phyloP scores from a whole-genome alignment of 2,113 vertebrate genomes.

The Trematomus loennbergii region DNA sequence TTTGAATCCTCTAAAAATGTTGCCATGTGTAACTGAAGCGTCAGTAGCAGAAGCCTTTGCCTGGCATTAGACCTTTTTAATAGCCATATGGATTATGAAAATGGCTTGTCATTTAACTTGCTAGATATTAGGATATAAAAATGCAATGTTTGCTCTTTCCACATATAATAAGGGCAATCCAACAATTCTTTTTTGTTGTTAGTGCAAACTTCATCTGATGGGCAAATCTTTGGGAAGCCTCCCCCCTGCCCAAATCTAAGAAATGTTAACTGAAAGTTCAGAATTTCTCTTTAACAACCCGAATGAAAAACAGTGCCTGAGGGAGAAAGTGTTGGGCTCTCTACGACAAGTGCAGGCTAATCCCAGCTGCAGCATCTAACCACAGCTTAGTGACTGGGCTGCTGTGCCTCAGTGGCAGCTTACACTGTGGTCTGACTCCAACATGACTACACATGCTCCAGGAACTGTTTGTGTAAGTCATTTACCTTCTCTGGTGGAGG shows the following conservation, averaged over 20 bases:
- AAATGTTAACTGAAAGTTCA: background rate
- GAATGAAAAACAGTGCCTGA: conserved; percentile 7
- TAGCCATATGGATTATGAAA: background rate
- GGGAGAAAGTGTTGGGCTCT: conserved; percentile 45
- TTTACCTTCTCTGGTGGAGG: conserved; percentile 83
- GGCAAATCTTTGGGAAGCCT: too few relatives aligned
- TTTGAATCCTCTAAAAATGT: background rate
- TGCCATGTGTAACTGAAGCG: background rate
- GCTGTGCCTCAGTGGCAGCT: conserved; percentile 34
- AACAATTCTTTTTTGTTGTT: background rate
- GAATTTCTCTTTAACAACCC: background rate
- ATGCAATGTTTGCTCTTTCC: background rate
- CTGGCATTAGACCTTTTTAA: background rate
- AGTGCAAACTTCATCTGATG: background rate
- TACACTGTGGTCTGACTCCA: conserved; percentile 9
- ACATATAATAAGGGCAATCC: background rate
- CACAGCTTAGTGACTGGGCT: conserved; percentile 40
- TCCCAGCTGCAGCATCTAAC: conserved; percentile 45
- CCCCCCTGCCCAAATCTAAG: background rate
- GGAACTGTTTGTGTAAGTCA: conserved; percentile 4
- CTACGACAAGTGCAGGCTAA: conserved; percentile 52
- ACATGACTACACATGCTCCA: conserved; percentile 22
- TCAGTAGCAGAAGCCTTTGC: background rate
- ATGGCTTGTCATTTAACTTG: background rate
- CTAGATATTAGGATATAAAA: background rate